phyloP scores from a whole-genome alignment of 2,797 vertebrate genomes.

The Liparis tanakae region DNA sequence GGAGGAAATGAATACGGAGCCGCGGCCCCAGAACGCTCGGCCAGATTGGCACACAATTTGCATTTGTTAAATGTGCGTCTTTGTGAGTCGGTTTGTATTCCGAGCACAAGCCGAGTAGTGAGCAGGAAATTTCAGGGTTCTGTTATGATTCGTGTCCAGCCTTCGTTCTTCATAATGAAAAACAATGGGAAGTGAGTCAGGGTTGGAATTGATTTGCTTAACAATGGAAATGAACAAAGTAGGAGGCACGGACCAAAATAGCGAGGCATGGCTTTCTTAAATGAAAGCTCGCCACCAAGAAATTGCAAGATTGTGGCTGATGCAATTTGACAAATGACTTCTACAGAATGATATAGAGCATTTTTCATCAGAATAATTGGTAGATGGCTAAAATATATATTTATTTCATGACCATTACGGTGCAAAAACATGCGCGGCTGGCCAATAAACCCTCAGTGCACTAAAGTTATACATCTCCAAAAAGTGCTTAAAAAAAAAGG shows the following conservation, averaged over 20 bases:
- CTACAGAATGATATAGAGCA: constrained; percentile 60
- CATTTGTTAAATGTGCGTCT: constrained; percentile 76
- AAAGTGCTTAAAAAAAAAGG: constrained; percentile 23
- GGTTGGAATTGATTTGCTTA: constrained; percentile 83
- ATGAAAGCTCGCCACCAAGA: constrained; percentile 73
- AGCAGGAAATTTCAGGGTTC: constrained; percentile 80
- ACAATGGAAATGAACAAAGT: constrained; percentile 82
- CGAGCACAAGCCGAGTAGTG: constrained; percentile 75
- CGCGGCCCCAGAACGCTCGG: constrained; percentile 63
- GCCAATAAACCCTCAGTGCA: constrained; percentile 30
- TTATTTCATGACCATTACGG: constrained; percentile 51
- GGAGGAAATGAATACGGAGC: constrained; percentile 77
- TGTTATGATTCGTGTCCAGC: constrained; percentile 76
- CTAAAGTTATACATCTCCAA: constrained; percentile 37
- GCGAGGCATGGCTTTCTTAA: constrained; percentile 71
- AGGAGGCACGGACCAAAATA: constrained; percentile 76
- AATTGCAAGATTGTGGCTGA: constrained; percentile 75
- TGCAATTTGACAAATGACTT: constrained; percentile 76
- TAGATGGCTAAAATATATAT: constrained; percentile 43
- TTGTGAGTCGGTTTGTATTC: constrained; percentile 78
- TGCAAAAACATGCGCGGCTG: constrained; percentile 41
- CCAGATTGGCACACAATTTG: constrained; percentile 78
- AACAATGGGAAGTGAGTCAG: constrained; percentile 79
- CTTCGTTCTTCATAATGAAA: constrained; percentile 79
- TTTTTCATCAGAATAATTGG: constrained; percentile 70